phyloP scores from a whole-genome alignment of 2,113 vertebrate genomes.

The Brevimyrus niger region DNA sequence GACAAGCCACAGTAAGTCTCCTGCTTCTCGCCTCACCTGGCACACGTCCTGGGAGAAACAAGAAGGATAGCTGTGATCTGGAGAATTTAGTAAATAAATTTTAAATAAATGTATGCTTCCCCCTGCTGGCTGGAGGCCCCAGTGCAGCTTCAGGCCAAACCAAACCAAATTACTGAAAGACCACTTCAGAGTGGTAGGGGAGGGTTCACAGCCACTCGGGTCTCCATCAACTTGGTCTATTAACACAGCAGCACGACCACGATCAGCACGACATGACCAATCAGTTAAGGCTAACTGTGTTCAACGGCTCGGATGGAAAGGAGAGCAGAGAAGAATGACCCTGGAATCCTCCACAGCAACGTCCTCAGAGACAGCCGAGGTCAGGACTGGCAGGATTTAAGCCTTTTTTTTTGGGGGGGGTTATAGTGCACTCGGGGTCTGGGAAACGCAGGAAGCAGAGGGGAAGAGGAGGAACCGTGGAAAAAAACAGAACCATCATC shows the following conservation, averaged over 20 bases:
- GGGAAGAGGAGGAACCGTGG: not conserved
- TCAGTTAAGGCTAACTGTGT: not conserved
- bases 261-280: not conserved
- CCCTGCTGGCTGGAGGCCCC: not conserved
- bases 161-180: constrained; percentile 10
- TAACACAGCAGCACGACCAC: not conserved
- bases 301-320: not conserved
- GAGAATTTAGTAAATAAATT: constrained; percentile 22
- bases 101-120: constrained; percentile 10
- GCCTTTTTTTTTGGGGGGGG: not conserved
- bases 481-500: not conserved
- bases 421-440: not conserved
- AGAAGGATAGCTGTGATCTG: not conserved
- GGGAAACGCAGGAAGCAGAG: not conserved
- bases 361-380: not conserved
- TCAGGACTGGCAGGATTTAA: not conserved
- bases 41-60: not conserved
- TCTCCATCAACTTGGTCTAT: not conserved
- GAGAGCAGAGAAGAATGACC: not conserved
- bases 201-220: not conserved
- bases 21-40: not conserved
- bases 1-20: not conserved
- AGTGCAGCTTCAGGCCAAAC: constrained; percentile 14
- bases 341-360: not conserved
- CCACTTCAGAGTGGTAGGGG: not conserved